A percentile compares a stretch with the other conserved stretches of the same genome.
Conservation (phyloP, 2,113 vertebrate genomes). For the Gnathonemus echidnorhynchus region DNA sequence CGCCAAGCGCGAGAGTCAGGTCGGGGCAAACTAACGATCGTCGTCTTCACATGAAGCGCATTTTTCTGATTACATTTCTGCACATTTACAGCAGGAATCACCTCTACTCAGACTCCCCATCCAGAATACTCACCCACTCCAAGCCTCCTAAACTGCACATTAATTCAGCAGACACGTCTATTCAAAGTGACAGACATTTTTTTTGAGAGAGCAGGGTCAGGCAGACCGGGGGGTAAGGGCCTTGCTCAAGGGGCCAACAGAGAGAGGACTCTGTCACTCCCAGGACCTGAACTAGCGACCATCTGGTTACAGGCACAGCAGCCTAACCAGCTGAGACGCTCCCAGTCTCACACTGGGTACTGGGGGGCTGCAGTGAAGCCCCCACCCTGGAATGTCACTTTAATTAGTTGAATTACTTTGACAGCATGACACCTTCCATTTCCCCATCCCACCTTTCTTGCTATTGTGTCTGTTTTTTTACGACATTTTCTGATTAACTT, state of each 20-base stretch:
- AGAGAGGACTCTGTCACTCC: too few relatives aligned
- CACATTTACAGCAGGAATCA: conserved; percentile 16
- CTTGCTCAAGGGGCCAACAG: background rate
- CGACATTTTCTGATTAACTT: background rate
- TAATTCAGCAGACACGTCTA: background rate
- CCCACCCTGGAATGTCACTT: background rate
- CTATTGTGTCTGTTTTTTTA: background rate
- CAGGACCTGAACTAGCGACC: background rate
- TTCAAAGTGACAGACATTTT: background rate
- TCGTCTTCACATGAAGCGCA: background rate
- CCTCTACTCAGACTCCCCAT: background rate
- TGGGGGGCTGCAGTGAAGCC: background rate
- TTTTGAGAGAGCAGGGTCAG: background rate
- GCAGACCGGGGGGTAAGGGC: background rate
- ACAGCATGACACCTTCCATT: background rate
- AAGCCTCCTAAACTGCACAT: background rate
- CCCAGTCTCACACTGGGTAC: too few relatives aligned
- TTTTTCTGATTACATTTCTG: background rate
- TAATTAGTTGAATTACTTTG: background rate
- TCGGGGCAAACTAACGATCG: background rate
- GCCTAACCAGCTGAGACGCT: background rate
- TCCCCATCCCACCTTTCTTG: background rate
- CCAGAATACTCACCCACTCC: background rate
- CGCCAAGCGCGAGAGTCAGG: background rate
- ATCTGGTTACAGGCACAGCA: background rate